Conservation (phyloP, 2,888 invertebrate genomes). For the Caenorhabditis virilis region DNA sequence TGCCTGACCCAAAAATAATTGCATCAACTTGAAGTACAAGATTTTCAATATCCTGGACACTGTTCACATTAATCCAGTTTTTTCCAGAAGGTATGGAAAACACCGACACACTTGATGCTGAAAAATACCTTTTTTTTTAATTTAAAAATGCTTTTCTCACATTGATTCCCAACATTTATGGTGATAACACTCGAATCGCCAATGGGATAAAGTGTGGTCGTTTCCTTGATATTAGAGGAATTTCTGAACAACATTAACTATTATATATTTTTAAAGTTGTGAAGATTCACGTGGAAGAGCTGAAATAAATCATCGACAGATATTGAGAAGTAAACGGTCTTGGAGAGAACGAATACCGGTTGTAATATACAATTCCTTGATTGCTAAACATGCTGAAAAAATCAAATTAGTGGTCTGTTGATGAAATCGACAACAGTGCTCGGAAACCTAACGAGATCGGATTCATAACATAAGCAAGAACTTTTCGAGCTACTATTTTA, state of each 20-base stretch:
- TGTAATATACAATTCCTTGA: constrained; percentile 19
- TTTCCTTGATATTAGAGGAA: constrained; percentile 7
- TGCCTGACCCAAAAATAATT: constrained; percentile 3
- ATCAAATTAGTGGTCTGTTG: too few species aligned
- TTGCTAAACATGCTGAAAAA: constrained; percentile 24
- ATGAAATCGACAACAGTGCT: too few species aligned
- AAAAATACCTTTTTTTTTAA: not conserved
- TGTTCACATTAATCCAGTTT: not conserved
- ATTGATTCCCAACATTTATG: constrained; percentile 12
- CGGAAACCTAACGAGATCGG: too few species aligned
- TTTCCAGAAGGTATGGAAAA: not conserved
- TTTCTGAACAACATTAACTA: constrained; percentile 7
- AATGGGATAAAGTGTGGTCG: constrained; percentile 9
- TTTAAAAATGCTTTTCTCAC: too few species aligned
- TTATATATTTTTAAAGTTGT: not conserved
- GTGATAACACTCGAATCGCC: constrained; percentile 12
- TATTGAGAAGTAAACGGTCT: constrained; percentile 22
- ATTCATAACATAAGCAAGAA: too few species aligned
- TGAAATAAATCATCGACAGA: constrained; percentile 28
- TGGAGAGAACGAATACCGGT: constrained; percentile 11
- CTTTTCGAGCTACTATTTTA: too few species aligned
- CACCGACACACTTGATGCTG: not conserved
- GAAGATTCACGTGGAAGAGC: constrained; percentile 14
- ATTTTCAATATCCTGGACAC: not conserved
- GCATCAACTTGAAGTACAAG: not conserved